Evolutionary conservation across 2,113 vertebrate species (phyloP), one percentile per base, ranked within the genome.

Genomic region (Carassius carassius): DNA sequence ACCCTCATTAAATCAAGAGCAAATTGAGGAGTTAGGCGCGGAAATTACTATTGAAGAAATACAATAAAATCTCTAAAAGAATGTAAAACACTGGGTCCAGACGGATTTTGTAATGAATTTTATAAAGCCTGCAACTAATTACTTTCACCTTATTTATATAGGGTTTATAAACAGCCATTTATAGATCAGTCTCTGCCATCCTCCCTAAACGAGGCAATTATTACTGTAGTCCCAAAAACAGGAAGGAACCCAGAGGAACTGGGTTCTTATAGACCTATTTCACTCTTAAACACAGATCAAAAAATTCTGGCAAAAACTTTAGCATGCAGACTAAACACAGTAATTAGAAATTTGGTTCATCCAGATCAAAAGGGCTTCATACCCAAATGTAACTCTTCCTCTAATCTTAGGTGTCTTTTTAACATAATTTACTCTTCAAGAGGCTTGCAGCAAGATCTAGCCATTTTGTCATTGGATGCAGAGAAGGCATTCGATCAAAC

Each of bases 321-420:
- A 12, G 32, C 51, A 16, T 23, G 8, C 2, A 74, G 81, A 35
- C 6, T 83, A 35, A 78, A 78, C 12, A 21, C 9, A 23, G 44
- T 82, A 29, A 82, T 82, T 44, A 65, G 47, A 51, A 70, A 72
- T 29, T 21, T 82, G 4, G 49, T 72, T 17, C 63, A 82, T 25
- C 80, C 23, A 21, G 65, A 82, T 21, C 80, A 82, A 70, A 82
- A 23, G 0, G 80, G 80, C 9, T 72, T 82, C 12, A 82, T 82
- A 19, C 81, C 81, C 72, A 72, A 72, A 29, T 29, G 29, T 29
- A 29, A 29, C 29, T 2, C 2, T 29, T 29, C 29, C 29, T 29
- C 29, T 29, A 29, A 29, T 29, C 29, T 29, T 29, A 29, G 29
- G 29, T 2, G 2, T 29, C 29, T 29, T 29, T 29, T 29, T 29